These are phyloP conservation scores for Hemichromis elongatus DNA, from an alignment of 2,113 vertebrate species.

Conservation along the genomic window DNA sequence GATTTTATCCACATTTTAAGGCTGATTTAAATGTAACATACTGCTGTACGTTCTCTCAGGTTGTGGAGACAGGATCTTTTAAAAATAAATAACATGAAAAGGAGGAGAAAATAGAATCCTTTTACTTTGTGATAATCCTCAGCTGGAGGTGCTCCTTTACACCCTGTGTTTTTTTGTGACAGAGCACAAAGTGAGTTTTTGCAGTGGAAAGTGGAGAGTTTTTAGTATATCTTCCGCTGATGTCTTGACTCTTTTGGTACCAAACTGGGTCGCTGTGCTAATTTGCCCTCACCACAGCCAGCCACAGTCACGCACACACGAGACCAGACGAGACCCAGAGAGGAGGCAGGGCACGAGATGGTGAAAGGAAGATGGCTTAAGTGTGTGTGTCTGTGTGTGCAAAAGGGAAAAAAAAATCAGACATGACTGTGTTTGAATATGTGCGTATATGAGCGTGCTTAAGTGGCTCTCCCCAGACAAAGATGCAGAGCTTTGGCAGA, in stretches of 20 bases:
- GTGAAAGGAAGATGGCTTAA: slow-evolving; percentile 34
- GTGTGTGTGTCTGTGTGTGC: not conserved
- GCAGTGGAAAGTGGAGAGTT: not conserved
- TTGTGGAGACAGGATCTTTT: not conserved
- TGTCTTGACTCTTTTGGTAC: slow-evolving; percentile 32
- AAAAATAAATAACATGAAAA: not conserved
- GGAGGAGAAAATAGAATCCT: not conserved
- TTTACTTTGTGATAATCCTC: not conserved
- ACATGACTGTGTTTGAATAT: slow-evolving; percentile 42
- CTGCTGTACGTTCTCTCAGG: not conserved
- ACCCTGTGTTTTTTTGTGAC: not conserved
- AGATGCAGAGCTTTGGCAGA: slow-evolving; percentile 42
- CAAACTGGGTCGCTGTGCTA: slow-evolving; percentile 68
- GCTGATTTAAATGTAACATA: not conserved
- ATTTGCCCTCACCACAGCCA: slow-evolving; percentile 51
- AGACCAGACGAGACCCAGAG: slow-evolving; percentile 40
- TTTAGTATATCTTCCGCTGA: not conserved
- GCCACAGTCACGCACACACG: slow-evolving; percentile 67
- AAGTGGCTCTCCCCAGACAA: slow-evolving; percentile 58
- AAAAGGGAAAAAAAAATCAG: not conserved
- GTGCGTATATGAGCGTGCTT: slow-evolving; percentile 46
- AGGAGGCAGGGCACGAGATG: slow-evolving; percentile 40
- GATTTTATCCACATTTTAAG: not conserved
- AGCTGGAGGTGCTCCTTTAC: not conserved
- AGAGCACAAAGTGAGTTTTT: not conserved